Percentiles rank a stretch among this genome's conserved stretches.
phyloP scores from a whole-genome alignment of 2,888 invertebrate species.

The Eutolmus rufibarbis region DNA sequence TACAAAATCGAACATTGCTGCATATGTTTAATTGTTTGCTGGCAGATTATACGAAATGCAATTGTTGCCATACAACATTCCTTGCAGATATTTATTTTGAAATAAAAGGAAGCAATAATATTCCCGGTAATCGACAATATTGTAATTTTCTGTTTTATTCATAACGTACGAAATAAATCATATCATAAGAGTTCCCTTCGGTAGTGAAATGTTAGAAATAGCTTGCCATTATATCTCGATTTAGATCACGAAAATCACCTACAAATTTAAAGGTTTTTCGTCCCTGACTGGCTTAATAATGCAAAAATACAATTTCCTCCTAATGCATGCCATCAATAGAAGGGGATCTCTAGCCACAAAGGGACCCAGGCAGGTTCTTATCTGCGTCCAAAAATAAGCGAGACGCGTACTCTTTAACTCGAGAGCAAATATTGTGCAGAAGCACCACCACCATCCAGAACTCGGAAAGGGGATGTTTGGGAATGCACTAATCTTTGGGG shows the following conservation, averaged over 20 bases:
- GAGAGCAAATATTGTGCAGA: not conserved
- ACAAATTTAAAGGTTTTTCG: not conserved
- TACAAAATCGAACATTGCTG: no score
- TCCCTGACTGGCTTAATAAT: not conserved
- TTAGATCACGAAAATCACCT: not conserved
- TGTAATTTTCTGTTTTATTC: not conserved
- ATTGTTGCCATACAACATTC: no score
- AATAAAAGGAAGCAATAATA: no score
- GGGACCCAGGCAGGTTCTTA: not conserved
- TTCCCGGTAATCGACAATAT: no score
- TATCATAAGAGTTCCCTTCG: not conserved
- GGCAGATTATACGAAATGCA: no score
- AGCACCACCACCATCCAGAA: not conserved
- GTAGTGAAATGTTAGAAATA: not conserved
- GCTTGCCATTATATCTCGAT: not conserved
- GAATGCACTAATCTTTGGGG: not conserved
- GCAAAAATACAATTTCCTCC: not conserved
- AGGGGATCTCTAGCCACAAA: not conserved
- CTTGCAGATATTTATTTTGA: no score
- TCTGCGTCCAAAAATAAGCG: not conserved
- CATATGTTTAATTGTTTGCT: no score
- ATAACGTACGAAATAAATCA: not conserved
- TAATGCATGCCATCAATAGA: not conserved
- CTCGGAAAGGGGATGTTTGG: not conserved
- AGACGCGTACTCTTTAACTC: not conserved